These are phyloP conservation scores for Oryctolagus cuniculus DNA, from an alignment of 2,113 vertebrate genomes.

Conservation along the genomic window mOryCun1.1 NC_091432.1:173952501-173953000, in stretches of 20 bases:
- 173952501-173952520: not conserved
- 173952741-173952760: too few species aligned
- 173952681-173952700: too few species aligned
- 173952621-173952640: too few species aligned
- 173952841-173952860: not conserved
- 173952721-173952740: not conserved
- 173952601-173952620: too few species aligned
- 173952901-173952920: not conserved
- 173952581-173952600: too few species aligned
- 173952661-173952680: too few species aligned
- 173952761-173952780: too few species aligned
- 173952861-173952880: not conserved
- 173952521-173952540: conserved; percentile 6
- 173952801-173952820: too few species aligned
- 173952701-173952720: too few species aligned
- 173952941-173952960: not conserved
- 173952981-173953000: not conserved
- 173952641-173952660: too few species aligned
- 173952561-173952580: too few species aligned
- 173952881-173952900: not conserved
- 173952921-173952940: not conserved
- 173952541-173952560: not conserved
- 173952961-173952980: not conserved
- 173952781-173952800: too few species aligned
- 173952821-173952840: not conserved